Percentiles rank a stretch among this genome's conserved stretches.
Conservation (phyloP, 1,140 invertebrate species). For the Eulimnadia texana region DNA sequence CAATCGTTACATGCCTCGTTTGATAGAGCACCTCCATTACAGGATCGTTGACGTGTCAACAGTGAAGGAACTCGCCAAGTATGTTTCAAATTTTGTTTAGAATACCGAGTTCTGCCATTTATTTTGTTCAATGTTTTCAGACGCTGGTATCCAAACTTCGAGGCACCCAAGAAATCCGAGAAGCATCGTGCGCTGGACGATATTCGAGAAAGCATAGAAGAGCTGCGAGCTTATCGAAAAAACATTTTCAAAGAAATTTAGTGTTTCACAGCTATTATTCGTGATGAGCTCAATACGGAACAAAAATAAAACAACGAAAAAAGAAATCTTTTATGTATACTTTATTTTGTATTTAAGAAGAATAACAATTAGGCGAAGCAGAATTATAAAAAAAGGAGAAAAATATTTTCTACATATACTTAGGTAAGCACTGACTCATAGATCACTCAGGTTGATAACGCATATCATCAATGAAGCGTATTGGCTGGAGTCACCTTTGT, state of each 20-base stretch:
- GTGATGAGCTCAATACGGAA: too few relatives aligned
- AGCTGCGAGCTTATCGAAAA: slow-evolving; percentile 57
- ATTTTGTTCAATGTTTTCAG: slow-evolving; percentile 23
- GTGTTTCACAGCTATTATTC: too few relatives aligned
- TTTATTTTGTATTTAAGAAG: too few relatives aligned
- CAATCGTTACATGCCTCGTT: slow-evolving; percentile 52
- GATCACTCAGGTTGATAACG: too few relatives aligned
- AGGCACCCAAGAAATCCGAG: slow-evolving; percentile 45
- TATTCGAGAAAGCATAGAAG: slow-evolving; percentile 70
- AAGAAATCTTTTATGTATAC: too few relatives aligned
- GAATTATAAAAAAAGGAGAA: too few relatives aligned
- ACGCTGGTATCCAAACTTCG: slow-evolving; percentile 53
- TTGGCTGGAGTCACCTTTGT: background rate
- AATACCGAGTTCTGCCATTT: slow-evolving; percentile 6
- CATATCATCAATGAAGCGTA: too few relatives aligned
- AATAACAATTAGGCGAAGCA: too few relatives aligned
- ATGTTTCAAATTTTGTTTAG: too few relatives aligned
- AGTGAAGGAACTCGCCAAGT: slow-evolving; percentile 65
- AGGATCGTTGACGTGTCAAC: slow-evolving; percentile 83
- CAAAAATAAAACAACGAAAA: too few relatives aligned
- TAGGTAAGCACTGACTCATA: too few relatives aligned
- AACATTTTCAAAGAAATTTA: slow-evolving; percentile 37
- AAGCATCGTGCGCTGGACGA: slow-evolving; percentile 63
- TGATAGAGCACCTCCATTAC: slow-evolving; percentile 74
- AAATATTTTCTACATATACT: too few relatives aligned